Base-by-base conservation (phyloP, 53 echinoderm and acorn worm genomes). In the Arbacia lixula region DNA sequence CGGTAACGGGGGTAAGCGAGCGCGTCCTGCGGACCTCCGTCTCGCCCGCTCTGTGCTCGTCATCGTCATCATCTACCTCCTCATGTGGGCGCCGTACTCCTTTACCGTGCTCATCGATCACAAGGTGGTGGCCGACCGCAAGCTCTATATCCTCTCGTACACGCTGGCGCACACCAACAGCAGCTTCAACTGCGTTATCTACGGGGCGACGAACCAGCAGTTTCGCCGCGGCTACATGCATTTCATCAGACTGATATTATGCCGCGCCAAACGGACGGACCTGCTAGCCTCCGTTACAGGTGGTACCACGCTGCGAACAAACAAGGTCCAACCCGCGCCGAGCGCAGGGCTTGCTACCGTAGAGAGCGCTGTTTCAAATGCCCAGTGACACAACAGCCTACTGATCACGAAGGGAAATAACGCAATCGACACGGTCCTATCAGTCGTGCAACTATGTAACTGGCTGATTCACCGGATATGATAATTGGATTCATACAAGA, bases 21-120 rank as follows among this genome's bases (percentile, higher is more conserved):
- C 83, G 61, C 63, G 66, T 32, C 36, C 79, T 16, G 46, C 71
- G n/a, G 60, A 71, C 55, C 60, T 88, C 1, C 88, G 88, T 21
- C 79, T 91, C 21, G 80, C 88, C 46, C 85, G 88, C 0, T 91
- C 91, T 4, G 85, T 91, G 5, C 85, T 85, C 25, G 63, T 56
- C 17, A 88, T 91, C 57, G 88, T 88, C 69, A 53, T 91, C 62
- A 85, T 72, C 63, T 91, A 88, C 39, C 34, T 72, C 34, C n/a
- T 65, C 40, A 91, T 91, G 91, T 91, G 91, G 91, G 71, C 81
- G 11, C 91, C 91, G 8, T 91, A 91, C 81, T 78, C 85, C 0
- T 5, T 85, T 24, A 65, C 85, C 29, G 81, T 88, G 11, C 79
- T 91, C 78, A 85, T 88, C 38, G 84, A 84, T 38, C 75, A 76